Evolutionary conservation across 1,140 invertebrate genomes (phyloP).

Genomic region (Pachyrhynchus sulphureomaculatus): DNA sequence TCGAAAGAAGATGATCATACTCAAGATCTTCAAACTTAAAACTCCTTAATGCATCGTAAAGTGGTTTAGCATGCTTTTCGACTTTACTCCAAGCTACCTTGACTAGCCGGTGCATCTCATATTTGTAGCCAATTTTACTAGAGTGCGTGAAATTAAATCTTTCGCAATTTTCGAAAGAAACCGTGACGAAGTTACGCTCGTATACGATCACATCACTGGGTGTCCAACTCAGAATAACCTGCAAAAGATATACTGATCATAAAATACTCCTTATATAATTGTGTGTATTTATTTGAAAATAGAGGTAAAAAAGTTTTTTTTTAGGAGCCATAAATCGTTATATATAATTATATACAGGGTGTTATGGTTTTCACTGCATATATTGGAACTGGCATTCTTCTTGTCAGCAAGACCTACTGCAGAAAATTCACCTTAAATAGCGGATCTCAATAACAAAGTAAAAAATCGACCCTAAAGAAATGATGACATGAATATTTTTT

Average conservation of each 20-base stretch:
- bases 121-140: conserved; percentile 55
- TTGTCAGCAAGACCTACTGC: no score
- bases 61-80: conserved; percentile 54
- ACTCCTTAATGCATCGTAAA: conserved; percentile 59
- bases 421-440: no score
- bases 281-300: no score
- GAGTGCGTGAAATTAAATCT: conserved; percentile 39
- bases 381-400: no score
- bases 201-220: conserved; percentile 65
- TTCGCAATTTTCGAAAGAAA: conserved; percentile 60
- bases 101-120: conserved; percentile 64
- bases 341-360: no score
- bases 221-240: conserved; percentile 56
- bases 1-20: conserved; percentile 58
- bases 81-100: conserved; percentile 67
- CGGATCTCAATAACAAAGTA: no score
- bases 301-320: no score
- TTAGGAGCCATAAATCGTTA: no score
- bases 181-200: conserved; percentile 53
- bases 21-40: conserved; percentile 58
- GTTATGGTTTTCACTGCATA: no score
- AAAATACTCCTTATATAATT: neutral
- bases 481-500: no score
- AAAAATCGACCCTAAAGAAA: no score
- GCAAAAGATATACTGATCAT: neutral